Base-by-base conservation (phyloP, 2,888 invertebrate genomes). In the Micropterix aruncella region DNA sequence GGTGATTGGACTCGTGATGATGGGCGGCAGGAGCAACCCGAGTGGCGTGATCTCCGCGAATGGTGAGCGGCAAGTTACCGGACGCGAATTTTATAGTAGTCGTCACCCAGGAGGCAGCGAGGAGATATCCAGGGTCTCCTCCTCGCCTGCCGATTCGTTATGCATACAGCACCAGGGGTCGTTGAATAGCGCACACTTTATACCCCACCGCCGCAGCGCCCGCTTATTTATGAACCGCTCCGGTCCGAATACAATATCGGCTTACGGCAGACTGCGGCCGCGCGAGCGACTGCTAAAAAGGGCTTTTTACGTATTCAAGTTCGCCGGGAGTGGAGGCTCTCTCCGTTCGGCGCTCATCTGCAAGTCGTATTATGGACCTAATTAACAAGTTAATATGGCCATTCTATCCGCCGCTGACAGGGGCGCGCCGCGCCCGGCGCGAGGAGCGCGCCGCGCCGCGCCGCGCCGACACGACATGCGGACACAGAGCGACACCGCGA, bases 381-480 rank as follows among this genome's bases (percentile, higher is more conserved):
- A 84, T 84, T 84, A 84, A 83, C 83, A 83, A 84, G 83, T 83
- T 83, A 82, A 83, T 83, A 83, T 80, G 82, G 83, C 77, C 76
- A 80, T 80, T 78, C 77, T 74, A 77, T 75, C 75, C 75, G 73
- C 72, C 58, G 58, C 60, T 49, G 49, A 49, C 43, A 51, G 48
- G 49, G 42, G 52, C 44, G 53, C 52, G 58, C 61, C 54, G 53
- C 56, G 56, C 62, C 62, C 52, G 54, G 60, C 58, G 57, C 56
- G 56, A 56, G 15, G n/a, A n/a, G n/a, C 53, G 63, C 65, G 60
- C 57, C 55, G 58, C 54, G 57, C 58, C 54, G 56, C 56, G 46
- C 50, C 54, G 54, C 53, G 59, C 59, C 56, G 62, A 52, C 61
- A 61, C 59, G 53, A 42, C n/a, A 46, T 42, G 55, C 53, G 53